Base-by-base conservation (phyloP, 2,888 invertebrate species). In the Colostygia pectinataria region DNA sequence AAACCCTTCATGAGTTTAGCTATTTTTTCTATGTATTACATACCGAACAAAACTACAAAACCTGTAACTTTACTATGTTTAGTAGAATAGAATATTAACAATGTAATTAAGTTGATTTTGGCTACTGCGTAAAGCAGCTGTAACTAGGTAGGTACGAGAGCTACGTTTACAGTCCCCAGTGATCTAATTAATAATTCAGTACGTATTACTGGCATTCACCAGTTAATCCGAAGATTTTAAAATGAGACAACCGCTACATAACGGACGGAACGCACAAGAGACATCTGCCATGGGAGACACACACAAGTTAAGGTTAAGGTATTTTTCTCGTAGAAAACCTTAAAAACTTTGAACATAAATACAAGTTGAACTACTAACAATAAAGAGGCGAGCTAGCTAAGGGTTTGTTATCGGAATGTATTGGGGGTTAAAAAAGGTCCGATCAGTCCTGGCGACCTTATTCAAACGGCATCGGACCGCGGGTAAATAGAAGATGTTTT, bases 361-460 rank as follows among this genome's bases (percentile, higher is more conserved):
- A 25, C 23, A 32, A 36, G 29, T 33, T 27, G 14, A 43, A 23
- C 36, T 28, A 42, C 27, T 34, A 36, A 43, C 37, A 38, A 46
- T 39, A 39, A 32, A 46, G 20, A 39, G 13, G n/a, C 10, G 10
- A 32, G 5, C 42, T 29, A 34, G 36, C 25, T 36, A 28, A 27
- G 27, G 36, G 43, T 41, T 53, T 50, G 43, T 55, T 52, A 41
- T 50, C 34, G 28, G 43, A 53, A 53, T 53, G 49, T 57, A 46
- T 57, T 52, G 45, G 12, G n/a, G 48, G 49, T 36, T 40, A 49
- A 54, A 51, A 46, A 54, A 49, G 54, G 54, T 44, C 50, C 41
- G 44, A 56, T 56, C 43, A 20, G 14, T 4, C 15, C 32, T 18
- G 18, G 42, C 42, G 46, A 44, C 47, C 50, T 48, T 57, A 57